Percentiles rank a stretch among this genome's conserved stretches.
These are phyloP conservation scores for Poeciliopsis infans DNA, from an alignment of 2,797 vertebrate species.

Conservation along the genomic window DNA sequence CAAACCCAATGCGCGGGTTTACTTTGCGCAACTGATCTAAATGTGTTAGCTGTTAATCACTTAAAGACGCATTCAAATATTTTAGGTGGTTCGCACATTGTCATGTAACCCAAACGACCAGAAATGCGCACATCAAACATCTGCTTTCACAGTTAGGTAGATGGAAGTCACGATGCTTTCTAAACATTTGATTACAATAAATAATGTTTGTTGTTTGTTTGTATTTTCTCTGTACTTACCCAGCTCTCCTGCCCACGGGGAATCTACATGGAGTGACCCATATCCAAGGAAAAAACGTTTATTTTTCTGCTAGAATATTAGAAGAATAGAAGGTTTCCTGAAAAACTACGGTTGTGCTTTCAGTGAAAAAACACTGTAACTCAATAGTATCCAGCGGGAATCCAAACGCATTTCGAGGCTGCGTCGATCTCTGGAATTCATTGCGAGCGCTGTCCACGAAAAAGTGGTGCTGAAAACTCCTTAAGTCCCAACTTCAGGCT, in stretches of 20 bases:
- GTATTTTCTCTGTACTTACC: conserved; percentile 60
- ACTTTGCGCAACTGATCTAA: conserved; percentile 45
- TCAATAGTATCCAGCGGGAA: conserved; percentile 70
- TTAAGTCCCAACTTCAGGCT: conserved; percentile 74
- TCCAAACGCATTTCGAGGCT: conserved; percentile 56
- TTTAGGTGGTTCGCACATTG: conserved; percentile 11
- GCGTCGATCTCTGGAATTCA: conserved; percentile 46
- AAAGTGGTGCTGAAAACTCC: conserved; percentile 79
- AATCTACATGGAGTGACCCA: conserved; percentile 66
- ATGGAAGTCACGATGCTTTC: conserved; percentile 40
- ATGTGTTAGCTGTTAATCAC: neutral
- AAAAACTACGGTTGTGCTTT: conserved; percentile 31
- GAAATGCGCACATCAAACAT: neutral
- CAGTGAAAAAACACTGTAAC: conserved; percentile 35
- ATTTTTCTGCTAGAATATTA: conserved; percentile 11
- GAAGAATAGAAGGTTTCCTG: conserved; percentile 24
- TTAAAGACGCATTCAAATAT: conserved; percentile 13
- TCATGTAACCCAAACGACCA: neutral
- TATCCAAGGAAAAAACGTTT: conserved; percentile 58
- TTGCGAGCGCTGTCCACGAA: conserved; percentile 71
- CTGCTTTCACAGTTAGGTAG: conserved; percentile 10
- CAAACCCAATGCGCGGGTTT: conserved; percentile 5
- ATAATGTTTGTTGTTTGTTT: conserved; percentile 35
- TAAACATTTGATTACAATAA: conserved; percentile 18
- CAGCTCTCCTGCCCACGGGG: conserved; percentile 42